Base-by-base conservation (phyloP, 2,888 invertebrate genomes). In the Heliconius sara region DNA sequence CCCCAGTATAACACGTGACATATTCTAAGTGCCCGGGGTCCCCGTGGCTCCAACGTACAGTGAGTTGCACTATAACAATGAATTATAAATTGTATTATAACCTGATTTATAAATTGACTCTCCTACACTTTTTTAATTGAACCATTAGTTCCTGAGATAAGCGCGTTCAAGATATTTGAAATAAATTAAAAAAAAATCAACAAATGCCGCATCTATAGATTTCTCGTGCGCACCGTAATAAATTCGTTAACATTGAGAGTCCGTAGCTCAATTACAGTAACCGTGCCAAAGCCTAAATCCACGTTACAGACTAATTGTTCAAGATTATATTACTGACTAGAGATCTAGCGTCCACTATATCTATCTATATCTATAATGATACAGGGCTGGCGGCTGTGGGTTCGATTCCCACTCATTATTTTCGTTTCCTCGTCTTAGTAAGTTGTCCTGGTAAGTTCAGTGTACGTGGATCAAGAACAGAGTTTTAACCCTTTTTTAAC, bases 211-310 rank as follows among this genome's bases (percentile, higher is more conserved):
- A 80, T 82, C 80, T 70, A 77, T 22, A 10, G 6, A 16, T 47
- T n/a, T 30, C 22, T 68, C 13, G 39, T 79, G 34, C n/a, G 16
- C 19, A 70, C 22, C 25, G 78, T 65, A 78, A 83, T 83, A 83
- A 83, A 82, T 83, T 83, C 78, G 83, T 83, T 83, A 83, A 79
- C 78, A 81, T 77, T 72, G 81, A 81, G 78, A 76, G 81, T 79
- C 70, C 75, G 81, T 83, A 82, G 79, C 82, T 83, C 83, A 83
- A 83, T 83, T 83, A 83, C 67, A 66, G 60, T 52, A 67, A 83
- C 77, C 79, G 77, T 71, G 77, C 77, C 79, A 76, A 79, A 63
- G 71, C 76, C 82, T 83, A 80, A 81, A 83, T 83, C 79, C 79
- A 82, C 78, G 79, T 82, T 83, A 83, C 78, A 52, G 80, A 80